Conservation (phyloP, 2,113 vertebrate genomes). For the Pyxicephalus adspersus region DNA sequence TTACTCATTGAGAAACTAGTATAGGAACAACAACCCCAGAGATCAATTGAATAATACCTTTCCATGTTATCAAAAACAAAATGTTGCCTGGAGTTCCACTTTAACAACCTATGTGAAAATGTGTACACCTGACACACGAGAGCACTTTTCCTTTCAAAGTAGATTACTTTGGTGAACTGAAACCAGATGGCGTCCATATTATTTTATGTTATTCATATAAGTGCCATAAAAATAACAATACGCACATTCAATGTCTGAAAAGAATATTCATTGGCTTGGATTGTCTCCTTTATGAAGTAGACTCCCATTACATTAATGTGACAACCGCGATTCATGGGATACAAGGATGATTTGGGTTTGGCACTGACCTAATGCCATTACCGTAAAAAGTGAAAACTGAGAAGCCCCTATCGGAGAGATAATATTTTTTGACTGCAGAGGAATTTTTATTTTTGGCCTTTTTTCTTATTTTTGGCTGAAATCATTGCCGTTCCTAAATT, state of each 20-base stretch:
- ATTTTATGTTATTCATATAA: conserved; percentile 35
- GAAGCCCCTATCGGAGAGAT: not conserved
- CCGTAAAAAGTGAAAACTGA: conserved; percentile 2
- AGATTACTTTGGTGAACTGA: not conserved
- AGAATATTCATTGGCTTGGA: not conserved
- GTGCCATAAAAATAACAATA: conserved; percentile 40
- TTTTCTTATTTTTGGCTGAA: too few species aligned
- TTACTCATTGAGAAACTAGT: too few species aligned
- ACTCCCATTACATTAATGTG: conserved; percentile 17
- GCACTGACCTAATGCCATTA: not conserved
- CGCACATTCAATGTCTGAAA: conserved; percentile 8
- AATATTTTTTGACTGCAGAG: not conserved
- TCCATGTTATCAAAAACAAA: too few species aligned
- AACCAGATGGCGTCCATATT: conserved; percentile 37
- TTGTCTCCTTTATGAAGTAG: conserved; percentile 20
- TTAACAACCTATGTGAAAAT: too few species aligned
- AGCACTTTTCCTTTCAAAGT: not conserved
- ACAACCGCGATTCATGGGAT: not conserved
- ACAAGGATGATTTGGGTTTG: not conserved
- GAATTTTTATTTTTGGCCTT: not conserved
- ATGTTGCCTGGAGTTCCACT: too few species aligned
- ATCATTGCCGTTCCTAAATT: too few species aligned
- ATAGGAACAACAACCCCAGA: too few species aligned
- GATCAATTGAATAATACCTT: too few species aligned
- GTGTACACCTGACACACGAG: too few species aligned